Base-by-base conservation (phyloP, 2,888 invertebrate genomes). In the Nemoura dubitans region DNA sequence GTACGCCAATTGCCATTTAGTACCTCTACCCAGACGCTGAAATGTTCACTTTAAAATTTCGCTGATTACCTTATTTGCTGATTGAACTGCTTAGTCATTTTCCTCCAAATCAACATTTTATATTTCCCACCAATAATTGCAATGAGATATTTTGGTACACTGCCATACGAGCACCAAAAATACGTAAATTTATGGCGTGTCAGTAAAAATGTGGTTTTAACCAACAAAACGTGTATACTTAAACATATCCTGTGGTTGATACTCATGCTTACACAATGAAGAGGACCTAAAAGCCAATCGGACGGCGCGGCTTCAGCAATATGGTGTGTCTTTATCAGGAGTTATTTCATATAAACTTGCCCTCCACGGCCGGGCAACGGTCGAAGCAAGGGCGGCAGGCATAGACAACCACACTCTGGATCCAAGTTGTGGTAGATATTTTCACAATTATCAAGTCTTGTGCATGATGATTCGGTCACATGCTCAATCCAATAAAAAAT, bases 271-370 rank as follows among this genome's bases (percentile, higher is more conserved):
- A 28, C 87, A 43, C 25, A 82, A 29, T 87, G 81, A 87, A 89
- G 89, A 88, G 88, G 88, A 88, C 26, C 85, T 89, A 42, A 86
- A 76, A 28, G 87, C 88, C 26, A 88, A 89, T 86, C 86, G 87
- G 76, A 88, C 89, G 42, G 88, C 88, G 30, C 84, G 87, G 7
- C 87, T 88, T 14, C 87, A 88, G 82, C 86, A 88, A 83, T 89
- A 89, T 86, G 89, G 89, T 30, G 89, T 89, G n/a, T 88, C 88
- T 16, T 83, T 89, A 26, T 89, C 89, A 30, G 88, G 89, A 82
- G 88, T 89, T 59, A 87, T 89, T 36, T 86, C 87, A 30, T 89
- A 89, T 86, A 87, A 84, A 29, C 29, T 42, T n/a, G 43, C 30
- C 80, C 78, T 88, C 25, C 87, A 86, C 36, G 86, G 6, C 59